Conservation (phyloP, 1,140 invertebrate species). For the Hirudo medicinalis region DNA sequence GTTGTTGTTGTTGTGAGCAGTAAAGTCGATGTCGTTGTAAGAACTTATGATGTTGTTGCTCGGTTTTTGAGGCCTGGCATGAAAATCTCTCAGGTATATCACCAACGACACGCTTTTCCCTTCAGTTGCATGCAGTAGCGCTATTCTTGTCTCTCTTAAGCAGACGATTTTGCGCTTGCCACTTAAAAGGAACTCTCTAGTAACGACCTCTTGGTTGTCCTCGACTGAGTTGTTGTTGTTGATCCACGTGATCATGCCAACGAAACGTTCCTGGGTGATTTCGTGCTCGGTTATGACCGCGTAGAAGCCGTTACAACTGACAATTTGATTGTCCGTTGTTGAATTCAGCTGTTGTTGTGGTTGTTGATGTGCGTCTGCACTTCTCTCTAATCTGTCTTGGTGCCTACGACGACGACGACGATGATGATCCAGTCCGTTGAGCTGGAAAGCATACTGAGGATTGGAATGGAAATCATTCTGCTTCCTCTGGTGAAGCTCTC, state of each 20-base stretch:
- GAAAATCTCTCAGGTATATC: not conserved
- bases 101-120: not conserved
- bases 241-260: too few species aligned
- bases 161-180: not conserved
- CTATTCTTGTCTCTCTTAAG: not conserved
- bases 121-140: not conserved
- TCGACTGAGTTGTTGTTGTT: too few species aligned
- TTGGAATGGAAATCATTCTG: too few species aligned
- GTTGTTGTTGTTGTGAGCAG: conserved; percentile 7
- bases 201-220: too few species aligned
- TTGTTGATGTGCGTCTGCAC: not conserved
- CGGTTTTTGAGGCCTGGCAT: not conserved
- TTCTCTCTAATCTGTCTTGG: not conserved
- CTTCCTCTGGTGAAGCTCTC: too few species aligned
- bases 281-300: too few species aligned
- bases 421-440: not conserved
- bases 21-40: not conserved
- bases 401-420: not conserved
- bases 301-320: too few species aligned
- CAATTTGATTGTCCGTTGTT: too few species aligned
- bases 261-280: too few species aligned
- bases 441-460: too few species aligned
- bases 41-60: not conserved
- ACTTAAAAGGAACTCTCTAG: too few species aligned
- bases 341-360: not conserved